A percentile compares a stretch with the other conserved stretches of the same genome.
Evolutionary conservation across 1,140 invertebrate species (phyloP).

Genomic region (Drosophila pallidifrons): DNA sequence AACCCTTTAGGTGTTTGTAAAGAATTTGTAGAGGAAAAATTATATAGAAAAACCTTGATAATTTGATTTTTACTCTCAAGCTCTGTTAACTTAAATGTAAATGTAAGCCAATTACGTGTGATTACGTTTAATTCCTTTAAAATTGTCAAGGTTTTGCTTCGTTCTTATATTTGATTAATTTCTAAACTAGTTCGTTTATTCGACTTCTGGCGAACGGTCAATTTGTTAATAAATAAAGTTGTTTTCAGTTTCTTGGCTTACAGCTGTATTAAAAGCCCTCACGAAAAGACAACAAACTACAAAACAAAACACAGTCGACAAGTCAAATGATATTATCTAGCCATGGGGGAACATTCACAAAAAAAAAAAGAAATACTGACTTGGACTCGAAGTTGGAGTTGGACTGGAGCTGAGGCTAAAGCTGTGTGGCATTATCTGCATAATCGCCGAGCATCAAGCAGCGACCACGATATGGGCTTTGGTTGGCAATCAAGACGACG

Average conservation of each 20-base stretch:
- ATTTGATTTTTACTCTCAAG: too few species aligned
- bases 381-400: too few species aligned
- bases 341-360: conserved; percentile 14
- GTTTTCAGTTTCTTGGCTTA: not conserved
- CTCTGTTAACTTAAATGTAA: too few species aligned
- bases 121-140: not conserved
- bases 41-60: too few species aligned
- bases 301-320: not conserved
- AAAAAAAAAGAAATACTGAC: not conserved
- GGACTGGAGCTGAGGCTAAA: not conserved
- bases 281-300: not conserved
- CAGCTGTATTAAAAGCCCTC: not conserved
- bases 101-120: not conserved
- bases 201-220: not conserved
- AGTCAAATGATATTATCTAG: not conserved
- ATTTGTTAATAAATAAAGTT: not conserved
- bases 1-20: too few species aligned
- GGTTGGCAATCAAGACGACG: conserved; percentile 26
- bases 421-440: conserved; percentile 10
- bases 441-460: conserved; percentile 20
- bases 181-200: not conserved
- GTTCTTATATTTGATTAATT: not conserved
- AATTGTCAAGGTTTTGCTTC: not conserved
- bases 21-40: too few species aligned
- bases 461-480: conserved; percentile 9